phyloP scores from a whole-genome alignment of 1,140 invertebrate species.

The Laupala kohalensis region DNA sequence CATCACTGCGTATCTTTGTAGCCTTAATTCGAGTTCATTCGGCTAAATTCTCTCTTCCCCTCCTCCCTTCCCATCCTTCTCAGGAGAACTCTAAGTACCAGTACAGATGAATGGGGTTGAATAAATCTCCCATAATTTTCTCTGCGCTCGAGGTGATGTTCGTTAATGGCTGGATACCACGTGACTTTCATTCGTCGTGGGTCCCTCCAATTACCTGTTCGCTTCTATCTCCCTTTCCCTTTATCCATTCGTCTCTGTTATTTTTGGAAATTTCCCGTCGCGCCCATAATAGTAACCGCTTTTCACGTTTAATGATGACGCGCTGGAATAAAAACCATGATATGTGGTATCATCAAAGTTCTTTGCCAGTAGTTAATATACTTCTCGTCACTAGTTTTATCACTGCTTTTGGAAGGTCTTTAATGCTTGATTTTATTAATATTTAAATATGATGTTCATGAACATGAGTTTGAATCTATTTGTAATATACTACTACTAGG shows the following conservation, averaged over 20 bases:
- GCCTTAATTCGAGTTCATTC: background rate
- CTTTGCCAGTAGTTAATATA: background rate
- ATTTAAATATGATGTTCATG: background rate
- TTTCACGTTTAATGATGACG: background rate
- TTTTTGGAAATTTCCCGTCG: background rate
- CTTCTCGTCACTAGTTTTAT: background rate
- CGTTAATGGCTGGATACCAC: background rate
- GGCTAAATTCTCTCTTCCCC: background rate
- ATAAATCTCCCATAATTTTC: background rate
- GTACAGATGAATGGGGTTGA: background rate
- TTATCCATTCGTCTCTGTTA: background rate
- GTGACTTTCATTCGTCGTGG: background rate
- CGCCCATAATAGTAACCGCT: too few relatives aligned
- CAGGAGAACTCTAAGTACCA: background rate
- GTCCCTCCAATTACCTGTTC: background rate
- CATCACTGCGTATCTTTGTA: background rate
- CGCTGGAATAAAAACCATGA: background rate
- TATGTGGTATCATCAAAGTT: background rate
- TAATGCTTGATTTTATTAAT: background rate
- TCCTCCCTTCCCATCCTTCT: background rate
- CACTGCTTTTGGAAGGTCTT: background rate
- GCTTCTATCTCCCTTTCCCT: background rate
- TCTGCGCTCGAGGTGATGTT: background rate
- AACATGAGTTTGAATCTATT: too few relatives aligned
- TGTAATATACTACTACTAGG: too few relatives aligned